Conservation (phyloP, 2,797 vertebrate genomes). For the Anguilla megastoma region DNA sequence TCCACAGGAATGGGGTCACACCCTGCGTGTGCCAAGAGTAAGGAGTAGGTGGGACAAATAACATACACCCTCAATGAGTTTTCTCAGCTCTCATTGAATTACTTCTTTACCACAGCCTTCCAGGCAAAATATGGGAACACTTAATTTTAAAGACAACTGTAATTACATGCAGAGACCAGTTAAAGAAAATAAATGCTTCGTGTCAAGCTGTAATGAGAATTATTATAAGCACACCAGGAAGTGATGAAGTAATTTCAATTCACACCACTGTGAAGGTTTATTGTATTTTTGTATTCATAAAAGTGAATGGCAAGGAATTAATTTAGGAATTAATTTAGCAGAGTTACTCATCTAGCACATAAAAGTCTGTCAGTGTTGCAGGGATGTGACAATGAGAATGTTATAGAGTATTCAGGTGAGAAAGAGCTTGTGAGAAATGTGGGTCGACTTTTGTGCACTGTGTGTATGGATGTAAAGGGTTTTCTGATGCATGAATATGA, state of each 20-base stretch:
- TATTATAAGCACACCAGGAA: not conserved
- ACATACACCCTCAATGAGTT: not conserved
- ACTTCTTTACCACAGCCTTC: constrained; percentile 23
- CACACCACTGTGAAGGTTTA: not conserved
- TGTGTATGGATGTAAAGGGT: not conserved
- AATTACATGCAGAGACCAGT: constrained; percentile 25
- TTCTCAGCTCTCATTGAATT: constrained; percentile 14
- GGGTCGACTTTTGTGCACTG: not conserved
- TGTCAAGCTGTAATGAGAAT: not conserved
- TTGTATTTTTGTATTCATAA: not conserved
- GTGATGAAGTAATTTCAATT: constrained; percentile 1
- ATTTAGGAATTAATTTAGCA: not conserved
- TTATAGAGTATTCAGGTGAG: not conserved
- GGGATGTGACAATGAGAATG: not conserved
- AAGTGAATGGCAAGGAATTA: not conserved
- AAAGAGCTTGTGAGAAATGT: not conserved
- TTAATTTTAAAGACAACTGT: constrained; percentile 23
- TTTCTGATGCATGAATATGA: not conserved
- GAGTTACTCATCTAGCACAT: not conserved
- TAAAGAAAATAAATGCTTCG: constrained; percentile 3
- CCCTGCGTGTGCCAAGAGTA: constrained; percentile 64
- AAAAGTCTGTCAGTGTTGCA: not conserved
- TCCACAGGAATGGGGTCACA: constrained; percentile 93
- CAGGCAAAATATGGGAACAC: constrained; percentile 26
- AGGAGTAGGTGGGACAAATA: not conserved